phyloP scores from a whole-genome alignment of 2,113 vertebrate species.

The Murina feae region DNA sequence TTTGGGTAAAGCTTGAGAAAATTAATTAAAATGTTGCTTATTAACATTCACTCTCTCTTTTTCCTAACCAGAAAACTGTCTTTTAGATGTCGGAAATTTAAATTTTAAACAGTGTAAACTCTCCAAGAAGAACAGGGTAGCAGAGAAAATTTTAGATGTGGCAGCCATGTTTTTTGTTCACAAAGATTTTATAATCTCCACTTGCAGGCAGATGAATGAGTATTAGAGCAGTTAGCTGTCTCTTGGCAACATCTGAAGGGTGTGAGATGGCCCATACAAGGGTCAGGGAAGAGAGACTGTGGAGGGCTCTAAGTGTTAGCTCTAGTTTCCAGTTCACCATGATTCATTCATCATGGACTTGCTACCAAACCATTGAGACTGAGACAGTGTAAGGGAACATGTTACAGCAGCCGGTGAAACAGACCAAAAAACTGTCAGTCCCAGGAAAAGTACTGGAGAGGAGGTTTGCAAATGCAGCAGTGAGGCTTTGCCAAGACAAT shows the following conservation, averaged over 20 bases:
- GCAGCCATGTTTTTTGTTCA: not conserved
- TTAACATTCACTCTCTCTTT: constrained; percentile 35
- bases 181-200: not conserved
- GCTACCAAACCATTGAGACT: not conserved
- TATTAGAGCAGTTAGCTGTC: not conserved
- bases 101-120: constrained; percentile 36
- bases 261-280: not conserved
- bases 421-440: constrained; percentile 50
- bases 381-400: not conserved
- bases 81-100: constrained; percentile 40
- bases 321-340: not conserved
- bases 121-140: not conserved
- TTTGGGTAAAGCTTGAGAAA: constrained; percentile 29
- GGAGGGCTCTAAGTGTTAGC: not conserved
- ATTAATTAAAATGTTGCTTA: constrained; percentile 26
- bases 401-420: not conserved
- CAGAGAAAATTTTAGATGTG: not conserved
- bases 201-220: not conserved
- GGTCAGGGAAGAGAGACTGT: not conserved
- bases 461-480: not conserved
- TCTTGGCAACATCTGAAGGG: not conserved
- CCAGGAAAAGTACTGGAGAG: constrained; percentile 30
- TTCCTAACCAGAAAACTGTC: not conserved
- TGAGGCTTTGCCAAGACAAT: constrained; percentile 42
- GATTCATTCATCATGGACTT: constrained; percentile 15